phyloP scores from a whole-genome alignment of 2,113 vertebrate genomes.

The Piaya cayana region DNA sequence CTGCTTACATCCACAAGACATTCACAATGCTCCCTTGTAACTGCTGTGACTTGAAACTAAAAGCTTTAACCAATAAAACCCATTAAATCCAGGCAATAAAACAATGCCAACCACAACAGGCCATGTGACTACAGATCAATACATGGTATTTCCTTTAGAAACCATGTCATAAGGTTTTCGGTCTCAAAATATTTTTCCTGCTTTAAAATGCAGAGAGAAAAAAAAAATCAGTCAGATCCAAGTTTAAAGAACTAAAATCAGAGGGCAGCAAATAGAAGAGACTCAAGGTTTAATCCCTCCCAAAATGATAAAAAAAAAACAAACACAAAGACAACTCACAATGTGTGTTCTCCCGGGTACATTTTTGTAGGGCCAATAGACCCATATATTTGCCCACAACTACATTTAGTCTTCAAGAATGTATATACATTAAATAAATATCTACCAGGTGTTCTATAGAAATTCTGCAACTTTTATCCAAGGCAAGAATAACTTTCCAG shows the following conservation, averaged over 20 bases:
- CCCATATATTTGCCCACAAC: not conserved
- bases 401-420: not conserved
- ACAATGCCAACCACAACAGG: slow-evolving; percentile 22
- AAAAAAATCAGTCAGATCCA: not conserved
- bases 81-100: slow-evolving; percentile 61
- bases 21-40: not conserved
- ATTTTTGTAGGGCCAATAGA: not conserved
- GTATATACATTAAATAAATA: not conserved
- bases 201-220: not conserved
- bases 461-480: not conserved
- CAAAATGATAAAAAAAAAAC: not conserved
- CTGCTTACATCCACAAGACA: slow-evolving; percentile 39
- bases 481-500: not conserved
- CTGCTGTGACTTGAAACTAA: slow-evolving; percentile 38
- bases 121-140: not conserved
- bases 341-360: not conserved
- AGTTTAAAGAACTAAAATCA: not conserved
- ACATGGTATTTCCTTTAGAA: slow-evolving; percentile 22
- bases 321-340: not conserved
- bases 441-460: not conserved
- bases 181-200: not conserved
- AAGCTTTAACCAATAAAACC: slow-evolving; percentile 60
- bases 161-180: not conserved
- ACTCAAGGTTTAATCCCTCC: not conserved
- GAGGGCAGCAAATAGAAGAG: not conserved